Conservation (phyloP, 2,797 vertebrate species). For the Poecilia wingei region DNA sequence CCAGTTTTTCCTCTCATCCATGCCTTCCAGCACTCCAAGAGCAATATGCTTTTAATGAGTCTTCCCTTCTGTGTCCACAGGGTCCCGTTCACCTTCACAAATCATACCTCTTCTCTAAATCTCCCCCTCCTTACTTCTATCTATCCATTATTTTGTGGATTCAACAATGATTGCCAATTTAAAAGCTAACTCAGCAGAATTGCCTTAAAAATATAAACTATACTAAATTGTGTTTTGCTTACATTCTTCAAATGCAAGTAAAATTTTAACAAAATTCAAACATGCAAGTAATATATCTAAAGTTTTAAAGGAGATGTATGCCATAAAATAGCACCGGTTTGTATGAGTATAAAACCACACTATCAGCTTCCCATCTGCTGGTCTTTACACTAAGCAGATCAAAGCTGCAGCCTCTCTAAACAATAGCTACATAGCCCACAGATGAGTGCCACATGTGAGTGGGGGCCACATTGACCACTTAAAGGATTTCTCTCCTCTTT, state of each 20-base stretch:
- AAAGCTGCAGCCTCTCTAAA: conserved; percentile 69
- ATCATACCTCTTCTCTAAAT: conserved; percentile 30
- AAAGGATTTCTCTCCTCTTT: conserved; percentile 72
- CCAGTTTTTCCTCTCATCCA: conserved; percentile 34
- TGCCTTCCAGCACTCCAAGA: conserved; percentile 48
- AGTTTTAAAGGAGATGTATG: neutral
- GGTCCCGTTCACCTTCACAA: conserved; percentile 71
- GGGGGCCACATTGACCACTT: conserved; percentile 70
- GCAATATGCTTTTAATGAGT: conserved; percentile 70
- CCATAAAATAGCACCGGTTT: conserved; percentile 10
- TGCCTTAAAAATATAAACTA: conserved; percentile 9
- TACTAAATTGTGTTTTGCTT: neutral
- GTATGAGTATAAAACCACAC: conserved; percentile 35
- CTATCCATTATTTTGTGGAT: conserved; percentile 28
- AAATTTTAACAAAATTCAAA: conserved; percentile 11
- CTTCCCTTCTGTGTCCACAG: conserved; percentile 52
- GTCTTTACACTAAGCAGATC: conserved; percentile 61
- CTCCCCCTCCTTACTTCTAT: neutral
- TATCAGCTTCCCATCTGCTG: conserved; percentile 31
- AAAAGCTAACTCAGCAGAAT: conserved; percentile 20
- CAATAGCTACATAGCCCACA: conserved; percentile 66
- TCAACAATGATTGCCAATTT: conserved; percentile 30
- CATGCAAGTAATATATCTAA: neutral
- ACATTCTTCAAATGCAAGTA: neutral
- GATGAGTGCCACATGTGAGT: conserved; percentile 79